Percentiles rank a stretch among this genome's conserved stretches.
Evolutionary conservation across 2,888 invertebrate species (phyloP).

Genomic region (Lydus trimaculatus): DNA sequence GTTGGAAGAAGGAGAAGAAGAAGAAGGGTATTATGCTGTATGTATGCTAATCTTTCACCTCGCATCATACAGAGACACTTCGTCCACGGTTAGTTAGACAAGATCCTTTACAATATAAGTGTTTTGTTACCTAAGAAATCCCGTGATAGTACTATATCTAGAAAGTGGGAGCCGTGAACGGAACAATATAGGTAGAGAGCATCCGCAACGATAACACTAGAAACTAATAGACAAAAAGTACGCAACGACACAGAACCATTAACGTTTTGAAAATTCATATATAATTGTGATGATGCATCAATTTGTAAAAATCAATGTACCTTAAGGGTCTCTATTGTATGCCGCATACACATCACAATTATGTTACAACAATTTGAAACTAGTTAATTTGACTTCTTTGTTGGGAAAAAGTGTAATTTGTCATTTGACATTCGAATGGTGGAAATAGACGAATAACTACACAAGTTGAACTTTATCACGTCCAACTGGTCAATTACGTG

Average conservation of each 20-base stretch:
- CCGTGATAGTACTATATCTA: constrained; percentile 8
- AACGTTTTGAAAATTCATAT: too few species aligned
- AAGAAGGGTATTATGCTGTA: constrained; percentile 37
- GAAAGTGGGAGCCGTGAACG: not conserved
- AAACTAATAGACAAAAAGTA: not conserved
- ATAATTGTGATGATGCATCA: not conserved
- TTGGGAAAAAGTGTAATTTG: not conserved
- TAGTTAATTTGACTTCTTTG: not conserved
- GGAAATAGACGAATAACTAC: constrained; percentile 40
- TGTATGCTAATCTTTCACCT: constrained; percentile 54
- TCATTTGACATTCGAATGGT: constrained; percentile 5
- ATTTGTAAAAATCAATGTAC: not conserved
- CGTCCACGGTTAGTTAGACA: constrained; percentile 42
- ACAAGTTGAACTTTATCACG: constrained; percentile 38
- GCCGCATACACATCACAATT: not conserved
- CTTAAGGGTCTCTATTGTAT: not conserved
- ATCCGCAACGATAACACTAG: not conserved
- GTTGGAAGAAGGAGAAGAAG: constrained; percentile 12
- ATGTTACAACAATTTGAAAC: not conserved
- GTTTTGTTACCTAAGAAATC: constrained; percentile 37
- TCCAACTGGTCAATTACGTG: constrained; percentile 42
- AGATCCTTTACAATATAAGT: constrained; percentile 35
- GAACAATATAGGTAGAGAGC: not conserved
- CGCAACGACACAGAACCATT: too few species aligned
- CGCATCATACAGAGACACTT: constrained; percentile 24